A percentile compares a stretch with the other conserved stretches of the same genome.
Evolutionary conservation across 2,113 vertebrate genomes (phyloP).

Genomic region (Oxygymnocypris stewartii): DNA sequence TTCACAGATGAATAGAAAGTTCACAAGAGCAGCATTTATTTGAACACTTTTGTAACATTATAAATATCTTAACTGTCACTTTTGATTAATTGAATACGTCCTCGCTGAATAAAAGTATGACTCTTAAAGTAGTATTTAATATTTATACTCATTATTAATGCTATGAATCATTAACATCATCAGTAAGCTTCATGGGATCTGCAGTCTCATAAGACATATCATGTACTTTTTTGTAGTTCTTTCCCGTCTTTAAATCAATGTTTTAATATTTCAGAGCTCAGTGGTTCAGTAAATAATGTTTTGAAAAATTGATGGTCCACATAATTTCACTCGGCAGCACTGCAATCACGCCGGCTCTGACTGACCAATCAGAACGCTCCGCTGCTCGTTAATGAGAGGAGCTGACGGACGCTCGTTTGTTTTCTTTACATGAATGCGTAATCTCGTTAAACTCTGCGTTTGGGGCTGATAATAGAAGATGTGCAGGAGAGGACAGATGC

Average conservation of each 20-base stretch:
- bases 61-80: not conserved
- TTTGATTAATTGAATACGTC: too few relatives aligned
- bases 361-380: constrained; percentile 49
- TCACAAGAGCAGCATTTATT: not conserved
- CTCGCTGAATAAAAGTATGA: not conserved
- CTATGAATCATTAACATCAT: not conserved
- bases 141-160: not conserved
- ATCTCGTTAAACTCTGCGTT: constrained; percentile 2
- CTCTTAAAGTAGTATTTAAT: too few relatives aligned
- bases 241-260: not conserved
- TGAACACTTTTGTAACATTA: not conserved
- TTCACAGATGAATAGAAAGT: not conserved
- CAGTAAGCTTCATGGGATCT: not conserved
- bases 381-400: constrained; percentile 4
- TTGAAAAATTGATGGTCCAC: not conserved
- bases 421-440: not conserved
- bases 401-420: not conserved
- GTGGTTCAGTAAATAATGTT: not conserved
- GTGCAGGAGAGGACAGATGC: not conserved
- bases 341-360: constrained; percentile 38
- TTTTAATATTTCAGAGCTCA: not conserved
- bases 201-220: not conserved
- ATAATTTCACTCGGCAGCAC: constrained; percentile 3
- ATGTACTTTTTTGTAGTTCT: not conserved
- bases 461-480: not conserved